Base-by-base conservation (phyloP, 2,113 vertebrate species). In the Puntigrus tetrazona region DNA sequence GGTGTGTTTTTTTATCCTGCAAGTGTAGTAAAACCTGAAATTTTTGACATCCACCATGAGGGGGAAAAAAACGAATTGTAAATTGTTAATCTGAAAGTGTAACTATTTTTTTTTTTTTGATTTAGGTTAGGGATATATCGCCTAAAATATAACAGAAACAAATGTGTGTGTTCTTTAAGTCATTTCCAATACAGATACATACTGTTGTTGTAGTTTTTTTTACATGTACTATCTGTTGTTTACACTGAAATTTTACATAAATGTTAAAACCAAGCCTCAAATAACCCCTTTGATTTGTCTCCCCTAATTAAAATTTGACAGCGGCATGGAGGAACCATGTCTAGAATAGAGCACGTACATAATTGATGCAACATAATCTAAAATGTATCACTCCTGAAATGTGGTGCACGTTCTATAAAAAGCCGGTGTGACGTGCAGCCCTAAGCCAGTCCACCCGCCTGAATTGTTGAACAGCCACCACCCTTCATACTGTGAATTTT, bases 311-410 rank as follows among this genome's bases (percentile, higher is more conserved):
- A 73, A 73, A 34, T 31, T 11, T 67, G 70, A 74, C 52, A 20
- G 27, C 57, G 31, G 43, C 74, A 69, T 70, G 76, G 72, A 77
- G 59, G 31, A 70, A 36, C 20, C 31, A 59, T 31, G 83, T 27
- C 65, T 61, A 72, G 83, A 87, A 85, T 84, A 84, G 69, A 63
- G 78, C 31, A 73, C 45, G 67, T 82, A 82, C 86, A 82, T 85
- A 85, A 85, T 82, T 82, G 52, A 85, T 85, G 45, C 63, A 43
- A 84, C 82, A 50, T 73, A 29, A 87, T 87, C 22, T 84, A 77
- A 81, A 85, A 85, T 41, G 67, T 77, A 84, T 77, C 78, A 57
- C 65, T 70, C 45, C 34, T 77, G 79, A 65, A 70, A 81, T 78
- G 74, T 76, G 69, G 47, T 31, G 31, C n/a, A 36, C 27, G 38